Evolutionary conservation across 1,140 invertebrate species (phyloP), one percentile per base, ranked within the genome.

Genomic region (Temnothorax longispinosus): DNA sequence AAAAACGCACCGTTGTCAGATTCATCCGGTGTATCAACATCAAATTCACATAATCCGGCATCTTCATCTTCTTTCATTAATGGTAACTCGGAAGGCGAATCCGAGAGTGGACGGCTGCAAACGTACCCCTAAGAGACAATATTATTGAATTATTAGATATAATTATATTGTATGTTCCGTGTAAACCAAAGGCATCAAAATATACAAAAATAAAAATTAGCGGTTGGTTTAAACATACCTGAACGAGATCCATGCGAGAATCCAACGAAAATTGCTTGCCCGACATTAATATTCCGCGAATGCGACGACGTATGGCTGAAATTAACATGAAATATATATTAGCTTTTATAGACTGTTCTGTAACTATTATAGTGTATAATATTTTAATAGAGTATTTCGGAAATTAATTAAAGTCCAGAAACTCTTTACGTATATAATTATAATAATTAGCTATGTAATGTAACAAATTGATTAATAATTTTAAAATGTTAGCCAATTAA

Each of bases 231-330:
- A 74, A 38, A 62, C 67, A 93, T 76, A 97, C 97, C 92, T 97
- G 97, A n/a, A 98, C 98, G 85, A 99, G 96, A 94, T 99, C 98
- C 96, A 99, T 98, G 91, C 98, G 97, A 0, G 98, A 99, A 95
- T 99, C 98, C 54, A 99, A 96, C 2, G 98, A 99, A 94, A 98
- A 98, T 94, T 98, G 97, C 91, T 98, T 98, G n/a, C 98, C 98
- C 3, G 97, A 97, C 97, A 98, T 98, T 62, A 98, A 95, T 92
- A 99, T 98, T 11, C 98, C 98, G 41, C 97, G 96, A 87, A 99
- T 98, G 18, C 98, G 96, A 56, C 98, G 96, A 38, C 98, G 96
- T 96, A 98, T 98, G 8, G 97, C 97, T 96, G 94, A 50, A 93
- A 92, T 75, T 41, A 65, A 71, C 18, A 21, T 32, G 38, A 72